Percentiles rank a stretch among this genome's conserved stretches.
Evolutionary conservation across 2,797 vertebrate species (phyloP).

Genomic region (Rhinatrema bivittatum): DNA sequence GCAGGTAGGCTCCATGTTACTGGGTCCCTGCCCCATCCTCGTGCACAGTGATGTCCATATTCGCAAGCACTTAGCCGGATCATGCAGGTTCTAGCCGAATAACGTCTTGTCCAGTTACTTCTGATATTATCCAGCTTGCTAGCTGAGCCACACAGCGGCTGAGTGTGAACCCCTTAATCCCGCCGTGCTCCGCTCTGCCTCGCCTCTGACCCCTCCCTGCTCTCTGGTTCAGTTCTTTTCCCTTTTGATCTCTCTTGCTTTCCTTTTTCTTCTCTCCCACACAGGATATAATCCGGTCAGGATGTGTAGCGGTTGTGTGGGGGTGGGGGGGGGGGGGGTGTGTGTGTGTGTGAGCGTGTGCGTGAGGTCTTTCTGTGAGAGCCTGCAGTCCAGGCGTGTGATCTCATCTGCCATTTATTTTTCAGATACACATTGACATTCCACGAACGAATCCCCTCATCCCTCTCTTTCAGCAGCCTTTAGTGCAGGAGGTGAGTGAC

Average conservation of each 20-base stretch:
- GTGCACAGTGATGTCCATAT: accelerated
- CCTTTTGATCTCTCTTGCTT: background rate
- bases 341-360: too few species aligned
- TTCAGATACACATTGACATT: conserved; percentile 97
- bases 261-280: too few species aligned
- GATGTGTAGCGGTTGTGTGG: too few species aligned
- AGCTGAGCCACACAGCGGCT: too few species aligned
- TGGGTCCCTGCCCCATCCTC: background rate
- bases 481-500: conserved; percentile 90
- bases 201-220: accelerated
- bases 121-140: too few species aligned
- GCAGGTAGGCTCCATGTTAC: conserved; percentile 63
- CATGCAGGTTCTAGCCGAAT: too few species aligned
- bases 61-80: too few species aligned
- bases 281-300: too few species aligned
- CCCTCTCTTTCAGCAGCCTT: conserved; percentile 91
- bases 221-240: background rate
- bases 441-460: conserved; percentile 96
- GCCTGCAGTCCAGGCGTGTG: too few species aligned
- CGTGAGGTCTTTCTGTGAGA: too few species aligned
- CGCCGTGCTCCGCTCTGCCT: background rate
- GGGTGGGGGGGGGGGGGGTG: too few species aligned
- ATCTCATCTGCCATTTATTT: conserved; percentile 19
- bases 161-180: background rate
- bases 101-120: too few species aligned